phyloP scores from a whole-genome alignment of 2,888 invertebrate genomes.

The Drosophila hawaiiensis region DNA sequence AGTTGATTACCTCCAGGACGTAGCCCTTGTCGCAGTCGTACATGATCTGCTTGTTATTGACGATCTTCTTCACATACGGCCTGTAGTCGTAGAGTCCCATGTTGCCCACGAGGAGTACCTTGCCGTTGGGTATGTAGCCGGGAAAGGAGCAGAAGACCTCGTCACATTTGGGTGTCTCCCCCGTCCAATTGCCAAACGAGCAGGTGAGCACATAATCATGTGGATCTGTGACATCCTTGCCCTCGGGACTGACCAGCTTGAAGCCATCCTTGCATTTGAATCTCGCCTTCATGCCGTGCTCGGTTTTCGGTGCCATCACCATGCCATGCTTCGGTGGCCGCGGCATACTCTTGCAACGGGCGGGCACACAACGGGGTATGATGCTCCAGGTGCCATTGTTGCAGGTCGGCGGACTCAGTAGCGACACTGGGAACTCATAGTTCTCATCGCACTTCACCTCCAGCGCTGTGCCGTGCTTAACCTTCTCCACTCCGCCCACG shows the following conservation, averaged over 20 bases:
- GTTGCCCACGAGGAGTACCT: conserved; percentile 96
- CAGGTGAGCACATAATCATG: conserved; percentile 92
- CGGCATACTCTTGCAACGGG: conserved; percentile 94
- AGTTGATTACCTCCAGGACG: conserved; percentile 87
- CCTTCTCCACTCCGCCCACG: conserved; percentile 86
- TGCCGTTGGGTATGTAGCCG: conserved; percentile 94
- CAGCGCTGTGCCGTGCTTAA: conserved; percentile 89
- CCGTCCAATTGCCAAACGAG: conserved; percentile 97
- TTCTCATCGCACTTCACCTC: conserved; percentile 93
- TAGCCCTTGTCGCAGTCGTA: conserved; percentile 98
- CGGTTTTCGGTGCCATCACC: conserved; percentile 98
- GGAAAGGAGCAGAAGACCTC: conserved; percentile 97
- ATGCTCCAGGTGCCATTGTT: conserved; percentile 98
- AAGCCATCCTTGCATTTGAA: conserved; percentile 98
- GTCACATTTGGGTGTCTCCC: conserved; percentile 93
- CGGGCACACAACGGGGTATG: conserved; percentile 93
- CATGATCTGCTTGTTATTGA: conserved; percentile 97
- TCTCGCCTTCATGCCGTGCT: conserved; percentile 97
- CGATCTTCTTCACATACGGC: conserved; percentile 94
- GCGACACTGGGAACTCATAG: conserved; percentile 92
- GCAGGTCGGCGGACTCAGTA: conserved; percentile 92
- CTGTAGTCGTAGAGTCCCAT: conserved; percentile 98
- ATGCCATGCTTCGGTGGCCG: conserved; percentile 95
- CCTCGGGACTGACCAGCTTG: conserved; percentile 89
- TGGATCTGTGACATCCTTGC: conserved; percentile 85